Conservation (phyloP, 35 echinoderm and acorn worm species). For the Acanthaster planci region DNA sequence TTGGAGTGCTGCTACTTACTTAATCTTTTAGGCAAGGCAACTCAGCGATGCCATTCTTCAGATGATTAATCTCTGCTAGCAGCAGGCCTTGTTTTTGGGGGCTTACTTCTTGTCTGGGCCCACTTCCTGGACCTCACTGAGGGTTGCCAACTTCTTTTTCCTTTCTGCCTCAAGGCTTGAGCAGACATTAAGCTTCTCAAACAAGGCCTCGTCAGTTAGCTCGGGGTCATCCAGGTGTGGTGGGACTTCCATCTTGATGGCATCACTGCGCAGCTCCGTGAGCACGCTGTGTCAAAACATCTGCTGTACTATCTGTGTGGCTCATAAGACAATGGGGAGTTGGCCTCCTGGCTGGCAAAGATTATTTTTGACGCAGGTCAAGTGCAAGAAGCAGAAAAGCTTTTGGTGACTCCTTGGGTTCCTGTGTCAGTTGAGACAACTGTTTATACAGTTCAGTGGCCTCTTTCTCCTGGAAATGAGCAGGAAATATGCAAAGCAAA, state of each 20-base stretch:
- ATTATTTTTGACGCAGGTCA: constrained; percentile 52
- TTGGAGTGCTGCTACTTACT: neutral
- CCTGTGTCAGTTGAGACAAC: constrained; percentile 15
- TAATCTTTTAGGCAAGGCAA: neutral
- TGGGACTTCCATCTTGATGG: constrained; percentile 17
- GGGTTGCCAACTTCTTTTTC: neutral
- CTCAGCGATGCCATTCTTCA: neutral
- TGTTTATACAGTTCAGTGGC: constrained; percentile 46
- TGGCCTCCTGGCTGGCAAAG: constrained; percentile 65
- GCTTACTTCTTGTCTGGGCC: neutral
- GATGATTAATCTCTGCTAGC: no score
- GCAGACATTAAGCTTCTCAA: constrained; percentile 13
- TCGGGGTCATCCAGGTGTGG: neutral
- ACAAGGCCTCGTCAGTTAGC: constrained; percentile 21
- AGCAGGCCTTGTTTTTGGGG: neutral
- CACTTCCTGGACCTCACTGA: neutral
- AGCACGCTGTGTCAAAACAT: constrained; percentile 28
- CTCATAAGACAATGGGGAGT: constrained; percentile 31
- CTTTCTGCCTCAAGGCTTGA: constrained; percentile 9
- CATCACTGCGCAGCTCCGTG: constrained; percentile 12
- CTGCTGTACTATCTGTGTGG: neutral
- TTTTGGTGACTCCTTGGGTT: constrained; percentile 38
- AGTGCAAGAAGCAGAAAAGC: constrained; percentile 45
- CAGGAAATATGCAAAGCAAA: constrained; percentile 29
- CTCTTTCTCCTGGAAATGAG: constrained; percentile 50